Evolutionary conservation across 2,113 vertebrate species (phyloP), one percentile per base, ranked within the genome.

Genomic region (Cisticola juncidis): DNA sequence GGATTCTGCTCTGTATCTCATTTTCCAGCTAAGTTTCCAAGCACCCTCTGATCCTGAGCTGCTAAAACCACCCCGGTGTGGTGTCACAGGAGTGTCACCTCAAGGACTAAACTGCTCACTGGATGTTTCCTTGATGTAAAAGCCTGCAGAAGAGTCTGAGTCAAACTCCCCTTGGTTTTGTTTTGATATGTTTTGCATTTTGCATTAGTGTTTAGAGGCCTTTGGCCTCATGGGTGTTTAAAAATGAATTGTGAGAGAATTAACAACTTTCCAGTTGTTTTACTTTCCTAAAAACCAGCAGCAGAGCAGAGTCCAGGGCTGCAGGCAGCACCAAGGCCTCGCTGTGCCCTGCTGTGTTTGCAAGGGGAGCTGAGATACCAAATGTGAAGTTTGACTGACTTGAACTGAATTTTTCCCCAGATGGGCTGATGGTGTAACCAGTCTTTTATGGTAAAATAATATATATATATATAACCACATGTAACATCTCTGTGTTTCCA

Each of bases 1-100:
- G 23, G 64, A 58, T 74, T 88, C 4, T 0, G 1, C 5, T 56
- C 60, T 29, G 8, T 33, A 1, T 64, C 62, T 65, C n/a, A 0
- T 47, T 71, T 66, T 62, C 70, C 44, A 71, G 35, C 44, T 11
- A 3, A 19, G 24, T 64, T 40, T 61, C 31, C 22, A 6, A 45
- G n/a, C 35, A 13, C 24, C 12, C 26, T 40, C 35, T 51, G 25
- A 48, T 74, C 14, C 60, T 7, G 11, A 12, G 36, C 38, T 78
- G 64, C 62, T 69, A 18, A 83, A 66, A 20, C 21, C 76, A 21
- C 31, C n/a, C 40, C 0, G 0, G 4, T 33, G 48, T 38, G 60
- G 11, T 60, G 9, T 50, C 44, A 35, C 1, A 0, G 11, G 11
- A 5, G 5, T 45, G 28, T 70, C 58, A 29, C 38, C 51, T 70